Evolutionary conservation across 2,888 invertebrate genomes (phyloP), one percentile per base, ranked within the genome.

Genomic region (Catonia carolina): DNA sequence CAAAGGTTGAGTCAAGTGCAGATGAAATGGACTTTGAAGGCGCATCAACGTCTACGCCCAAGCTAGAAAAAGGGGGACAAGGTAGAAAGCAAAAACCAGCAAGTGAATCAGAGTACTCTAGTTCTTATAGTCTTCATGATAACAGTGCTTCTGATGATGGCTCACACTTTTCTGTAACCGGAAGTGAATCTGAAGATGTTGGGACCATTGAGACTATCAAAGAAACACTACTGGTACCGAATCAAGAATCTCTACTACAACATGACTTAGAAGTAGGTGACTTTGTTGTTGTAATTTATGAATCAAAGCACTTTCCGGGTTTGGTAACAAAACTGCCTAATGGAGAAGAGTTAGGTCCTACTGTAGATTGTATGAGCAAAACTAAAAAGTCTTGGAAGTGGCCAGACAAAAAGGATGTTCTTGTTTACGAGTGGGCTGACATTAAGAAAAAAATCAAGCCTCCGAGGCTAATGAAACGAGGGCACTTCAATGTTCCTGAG

Each of bases 391-490:
- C 33, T 6, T 50, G 50, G 33, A 50, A 31, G 33, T 50, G 50
- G 50, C 33, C 50, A 15, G 50, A 50, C 27, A n/a, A 50, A 33
- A 50, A 50, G 33, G 50, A 50, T 15, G 33, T 50, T 27, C 50
- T 50, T 8, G 17, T 50, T 6, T 50, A 50, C 33, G 50, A 50
- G 33, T 50, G 50, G 50, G n/a, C 50, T 50, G 50, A 50, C 8
- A 50, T 50, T 4, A 50, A 50, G 33, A 50, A 33, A 23, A 50
- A 50, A 33, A 50, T 50, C 33, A 50, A 50, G 33, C 50, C 50
- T 33, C 50, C 33, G 2, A 50, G 33, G 27, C 31, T n/a, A 41
- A 41, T 41, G 41, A 14, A 14, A 14, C 17, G 14, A 41, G 41
- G 15, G 8, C 7, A 41, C n/a, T 50, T 50, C 50, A 33, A 2